phyloP scores from a whole-genome alignment of 2,888 invertebrate species.

The Mythimna ferrago region DNA sequence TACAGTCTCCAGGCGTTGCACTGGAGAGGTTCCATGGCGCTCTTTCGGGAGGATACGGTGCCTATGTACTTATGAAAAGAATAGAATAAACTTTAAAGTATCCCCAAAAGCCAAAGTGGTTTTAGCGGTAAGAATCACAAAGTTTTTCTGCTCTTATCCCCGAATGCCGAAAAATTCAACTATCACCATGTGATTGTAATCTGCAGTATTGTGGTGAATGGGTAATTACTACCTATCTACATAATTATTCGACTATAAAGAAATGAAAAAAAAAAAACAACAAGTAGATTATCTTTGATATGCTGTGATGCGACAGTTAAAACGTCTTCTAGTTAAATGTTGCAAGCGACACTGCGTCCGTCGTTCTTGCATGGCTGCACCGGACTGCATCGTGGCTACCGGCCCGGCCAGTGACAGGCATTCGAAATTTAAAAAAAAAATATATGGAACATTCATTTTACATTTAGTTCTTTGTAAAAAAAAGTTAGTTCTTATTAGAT shows the following conservation, averaged over 20 bases:
- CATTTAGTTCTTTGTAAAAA: no score
- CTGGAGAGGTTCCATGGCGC: no score
- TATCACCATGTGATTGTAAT: background rate
- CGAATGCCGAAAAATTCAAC: background rate
- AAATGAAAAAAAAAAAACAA: background rate
- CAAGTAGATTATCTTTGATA: background rate
- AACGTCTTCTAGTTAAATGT: conserved; percentile 23
- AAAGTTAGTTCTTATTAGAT: no score
- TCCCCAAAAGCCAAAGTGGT: no score
- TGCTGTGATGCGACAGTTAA: background rate
- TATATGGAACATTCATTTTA: no score
- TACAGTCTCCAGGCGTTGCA: background rate
- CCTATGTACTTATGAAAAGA: background rate
- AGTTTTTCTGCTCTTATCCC: no score
- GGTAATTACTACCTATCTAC: background rate
- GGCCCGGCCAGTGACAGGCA: conserved; percentile 2
- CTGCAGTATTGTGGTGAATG: background rate
- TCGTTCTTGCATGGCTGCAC: conserved; percentile 38
- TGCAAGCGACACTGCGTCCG: conserved; percentile 26
- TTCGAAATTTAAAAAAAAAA: background rate
- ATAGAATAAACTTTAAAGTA: no score
- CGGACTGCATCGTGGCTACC: background rate
- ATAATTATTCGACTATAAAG: background rate
- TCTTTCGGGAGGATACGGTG: background rate
- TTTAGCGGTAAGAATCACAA: background rate